phyloP scores from a whole-genome alignment of 2,888 invertebrate genomes.

The Pachliopta kotzebuea region DNA sequence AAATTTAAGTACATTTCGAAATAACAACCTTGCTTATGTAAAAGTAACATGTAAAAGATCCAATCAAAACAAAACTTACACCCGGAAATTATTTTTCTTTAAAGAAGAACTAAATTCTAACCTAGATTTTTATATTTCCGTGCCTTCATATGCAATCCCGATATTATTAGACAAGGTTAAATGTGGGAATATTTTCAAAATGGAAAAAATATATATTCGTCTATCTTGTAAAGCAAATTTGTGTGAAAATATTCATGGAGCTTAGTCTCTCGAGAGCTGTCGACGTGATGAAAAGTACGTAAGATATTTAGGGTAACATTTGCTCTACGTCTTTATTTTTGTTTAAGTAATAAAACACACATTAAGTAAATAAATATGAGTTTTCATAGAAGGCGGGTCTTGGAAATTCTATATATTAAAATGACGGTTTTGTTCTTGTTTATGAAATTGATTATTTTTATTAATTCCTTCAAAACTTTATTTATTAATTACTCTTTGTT shows the following conservation, averaged over 20 bases:
- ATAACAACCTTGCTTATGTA: conserved; percentile 12
- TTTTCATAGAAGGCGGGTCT: neutral
- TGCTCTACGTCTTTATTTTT: conserved; percentile 43
- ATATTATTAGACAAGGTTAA: conserved; percentile 44
- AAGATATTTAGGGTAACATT: conserved; percentile 53
- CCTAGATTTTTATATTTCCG: conserved; percentile 49
- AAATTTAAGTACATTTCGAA: conserved; percentile 9
- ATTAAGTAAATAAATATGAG: neutral
- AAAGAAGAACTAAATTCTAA: conserved; percentile 57
- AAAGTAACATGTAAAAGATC: conserved; percentile 11
- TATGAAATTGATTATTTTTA: too few species aligned
- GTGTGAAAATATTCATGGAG: conserved; percentile 66
- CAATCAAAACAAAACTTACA: conserved; percentile 5
- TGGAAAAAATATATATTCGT: conserved; percentile 41
- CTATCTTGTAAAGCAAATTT: conserved; percentile 51
- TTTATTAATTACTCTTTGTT: too few species aligned
- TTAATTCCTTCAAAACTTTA: too few species aligned
- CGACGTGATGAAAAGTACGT: conserved; percentile 57
- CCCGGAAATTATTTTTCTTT: too few species aligned
- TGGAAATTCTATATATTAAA: too few species aligned
- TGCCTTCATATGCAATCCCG: conserved; percentile 51
- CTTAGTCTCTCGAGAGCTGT: conserved; percentile 55
- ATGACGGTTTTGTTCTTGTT: too few species aligned
- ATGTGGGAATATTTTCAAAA: conserved; percentile 36
- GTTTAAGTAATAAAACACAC: conserved; percentile 18